phyloP scores from a whole-genome alignment of 2,113 vertebrate species.

The Muntiacus muntjak region DNA sequence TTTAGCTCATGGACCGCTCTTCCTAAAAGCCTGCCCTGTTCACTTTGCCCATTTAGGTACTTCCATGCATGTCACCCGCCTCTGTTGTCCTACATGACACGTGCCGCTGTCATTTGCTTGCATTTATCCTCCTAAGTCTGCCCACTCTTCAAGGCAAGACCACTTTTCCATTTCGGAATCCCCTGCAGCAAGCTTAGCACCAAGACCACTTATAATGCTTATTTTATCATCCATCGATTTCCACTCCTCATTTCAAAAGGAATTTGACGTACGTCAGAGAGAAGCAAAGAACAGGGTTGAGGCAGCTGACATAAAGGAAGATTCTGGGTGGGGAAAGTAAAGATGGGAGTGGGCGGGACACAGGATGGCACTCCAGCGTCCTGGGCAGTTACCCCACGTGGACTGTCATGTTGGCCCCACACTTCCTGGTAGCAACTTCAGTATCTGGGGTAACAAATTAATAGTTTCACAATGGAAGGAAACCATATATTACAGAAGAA shows the following conservation, averaged over 20 bases:
- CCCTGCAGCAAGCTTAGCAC: neutral
- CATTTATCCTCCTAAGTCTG: fast-evolving
- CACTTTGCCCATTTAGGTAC: fast-evolving
- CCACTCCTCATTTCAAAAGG: neutral
- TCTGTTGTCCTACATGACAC: fast-evolving
- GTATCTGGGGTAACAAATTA: neutral
- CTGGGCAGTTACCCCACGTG: fast-evolving
- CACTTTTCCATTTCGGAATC: neutral
- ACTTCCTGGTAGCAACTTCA: neutral
- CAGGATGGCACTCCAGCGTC: neutral
- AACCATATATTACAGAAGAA: neutral
- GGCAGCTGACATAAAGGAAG: neutral
- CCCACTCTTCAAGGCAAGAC: neutral
- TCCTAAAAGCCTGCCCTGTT: neutral
- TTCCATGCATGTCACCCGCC: fast-evolving
- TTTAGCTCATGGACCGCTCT: fast-evolving
- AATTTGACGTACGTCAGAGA: neutral
- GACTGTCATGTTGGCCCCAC: neutral
- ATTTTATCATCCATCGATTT: neutral
- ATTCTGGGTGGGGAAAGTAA: neutral
- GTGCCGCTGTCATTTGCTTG: fast-evolving
- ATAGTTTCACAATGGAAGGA: neutral
- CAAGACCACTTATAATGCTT: too few relatives aligned
- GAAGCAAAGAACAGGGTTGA: neutral
- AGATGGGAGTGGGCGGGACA: fast-evolving